A percentile compares a stretch with the other conserved stretches of the same genome.
Conservation (phyloP, 2,797 vertebrate genomes). For the Gallinago solitaria region DNA sequence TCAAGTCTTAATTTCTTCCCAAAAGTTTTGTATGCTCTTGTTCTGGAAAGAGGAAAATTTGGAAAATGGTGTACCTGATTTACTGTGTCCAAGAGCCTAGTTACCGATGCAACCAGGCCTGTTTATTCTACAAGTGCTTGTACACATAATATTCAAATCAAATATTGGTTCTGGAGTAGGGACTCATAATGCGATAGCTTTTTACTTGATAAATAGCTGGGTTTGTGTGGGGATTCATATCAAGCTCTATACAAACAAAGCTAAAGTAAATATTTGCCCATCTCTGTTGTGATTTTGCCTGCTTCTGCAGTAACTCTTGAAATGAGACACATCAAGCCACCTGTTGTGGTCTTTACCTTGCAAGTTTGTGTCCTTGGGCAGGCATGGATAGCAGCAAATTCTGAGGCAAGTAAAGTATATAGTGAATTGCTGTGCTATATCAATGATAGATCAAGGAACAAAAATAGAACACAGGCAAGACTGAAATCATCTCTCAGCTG, state of each 20-base stretch:
- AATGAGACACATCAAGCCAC: neutral
- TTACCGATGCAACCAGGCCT: neutral
- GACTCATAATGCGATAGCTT: neutral
- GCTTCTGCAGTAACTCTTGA: neutral
- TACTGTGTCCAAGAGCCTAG: neutral
- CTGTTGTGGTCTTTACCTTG: neutral
- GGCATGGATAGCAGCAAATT: neutral
- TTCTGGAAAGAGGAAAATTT: neutral
- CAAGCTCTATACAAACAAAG: neutral
- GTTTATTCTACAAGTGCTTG: constrained; percentile 12
- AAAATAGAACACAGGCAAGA: neutral
- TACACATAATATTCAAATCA: constrained; percentile 32
- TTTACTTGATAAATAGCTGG: neutral
- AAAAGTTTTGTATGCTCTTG: neutral
- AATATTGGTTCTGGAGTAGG: constrained; percentile 50
- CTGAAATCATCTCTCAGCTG: neutral
- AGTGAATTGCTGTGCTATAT: neutral
- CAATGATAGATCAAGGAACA: neutral
- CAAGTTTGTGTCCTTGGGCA: neutral
- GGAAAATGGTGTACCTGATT: neutral
- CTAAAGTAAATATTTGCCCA: neutral
- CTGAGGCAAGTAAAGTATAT: neutral
- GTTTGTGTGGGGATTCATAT: neutral
- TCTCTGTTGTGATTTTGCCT: neutral
- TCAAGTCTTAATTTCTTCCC: neutral